Percentiles rank a stretch among this genome's conserved stretches.
phyloP scores from a whole-genome alignment of 2,888 invertebrate species.

The Ceriagrion tenellum region DNA sequence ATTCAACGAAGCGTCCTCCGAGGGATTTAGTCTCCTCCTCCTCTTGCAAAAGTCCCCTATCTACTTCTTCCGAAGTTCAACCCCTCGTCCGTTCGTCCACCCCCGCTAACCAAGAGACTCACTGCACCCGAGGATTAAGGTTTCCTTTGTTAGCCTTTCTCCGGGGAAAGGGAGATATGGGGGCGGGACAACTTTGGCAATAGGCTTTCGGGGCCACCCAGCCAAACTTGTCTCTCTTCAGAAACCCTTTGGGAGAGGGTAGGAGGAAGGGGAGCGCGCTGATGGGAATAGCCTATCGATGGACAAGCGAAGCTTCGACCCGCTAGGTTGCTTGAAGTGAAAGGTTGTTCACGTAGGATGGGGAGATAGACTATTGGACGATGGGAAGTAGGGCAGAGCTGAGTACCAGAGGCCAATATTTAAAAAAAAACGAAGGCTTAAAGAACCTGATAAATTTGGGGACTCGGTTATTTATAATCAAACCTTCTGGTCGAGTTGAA shows the following conservation, averaged over 20 bases:
- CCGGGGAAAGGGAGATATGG: background rate
- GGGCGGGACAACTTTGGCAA: background rate
- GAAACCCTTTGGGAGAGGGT: background rate
- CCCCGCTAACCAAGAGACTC: background rate
- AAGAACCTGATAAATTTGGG: too few species aligned
- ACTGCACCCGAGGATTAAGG: conserved; percentile 14
- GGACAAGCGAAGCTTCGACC: background rate
- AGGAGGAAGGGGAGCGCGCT: background rate
- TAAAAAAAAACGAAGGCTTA: too few species aligned
- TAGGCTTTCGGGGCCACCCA: background rate
- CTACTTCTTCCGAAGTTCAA: conserved; percentile 15
- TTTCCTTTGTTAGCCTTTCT: conserved; percentile 22
- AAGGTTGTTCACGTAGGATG: background rate
- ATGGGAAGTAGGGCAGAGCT: too few species aligned
- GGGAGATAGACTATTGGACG: too few species aligned
- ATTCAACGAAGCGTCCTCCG: conserved; percentile 24
- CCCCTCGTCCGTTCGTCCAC: background rate
- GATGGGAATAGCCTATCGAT: background rate
- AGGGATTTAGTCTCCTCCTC: conserved; percentile 20
- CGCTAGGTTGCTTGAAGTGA: background rate
- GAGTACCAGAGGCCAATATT: too few species aligned
- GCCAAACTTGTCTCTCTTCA: conserved; percentile 1
- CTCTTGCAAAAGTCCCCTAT: background rate
- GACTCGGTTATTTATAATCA: too few species aligned
- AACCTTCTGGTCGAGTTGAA: too few species aligned